Conservation (phyloP, 2,797 vertebrate species). For the Carapus acus region DNA sequence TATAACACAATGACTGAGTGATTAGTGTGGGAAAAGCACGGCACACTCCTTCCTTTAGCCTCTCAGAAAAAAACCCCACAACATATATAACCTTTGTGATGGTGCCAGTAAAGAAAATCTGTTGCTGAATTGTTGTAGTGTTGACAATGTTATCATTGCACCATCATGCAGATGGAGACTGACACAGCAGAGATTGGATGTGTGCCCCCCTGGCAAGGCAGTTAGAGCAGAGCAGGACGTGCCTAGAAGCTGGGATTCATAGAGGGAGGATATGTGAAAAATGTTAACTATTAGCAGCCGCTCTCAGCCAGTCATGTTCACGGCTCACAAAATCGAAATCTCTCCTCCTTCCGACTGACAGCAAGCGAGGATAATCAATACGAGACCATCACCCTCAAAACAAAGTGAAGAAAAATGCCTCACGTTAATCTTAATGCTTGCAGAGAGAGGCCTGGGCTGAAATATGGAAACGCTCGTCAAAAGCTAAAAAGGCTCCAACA, state of each 20-base stretch:
- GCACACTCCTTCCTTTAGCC: constrained; percentile 24
- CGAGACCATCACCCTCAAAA: constrained; percentile 1
- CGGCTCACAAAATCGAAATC: not conserved
- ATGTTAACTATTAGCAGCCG: constrained; percentile 52
- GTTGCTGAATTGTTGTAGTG: constrained; percentile 21
- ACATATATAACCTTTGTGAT: too few species aligned
- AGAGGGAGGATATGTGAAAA: constrained; percentile 47
- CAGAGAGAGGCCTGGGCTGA: not conserved
- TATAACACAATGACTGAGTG: too few species aligned
- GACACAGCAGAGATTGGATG: constrained; percentile 22
- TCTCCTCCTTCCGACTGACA: constrained; percentile 2
- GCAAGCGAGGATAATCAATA: constrained; percentile 25
- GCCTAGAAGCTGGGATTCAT: constrained; percentile 31
- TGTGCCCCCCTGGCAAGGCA: constrained; percentile 20
- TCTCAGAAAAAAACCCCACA: constrained; percentile 36
- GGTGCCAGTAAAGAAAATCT: constrained; percentile 2
- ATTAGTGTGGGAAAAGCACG: too few species aligned
- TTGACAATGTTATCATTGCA: not conserved
- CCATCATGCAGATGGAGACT: constrained; percentile 29
- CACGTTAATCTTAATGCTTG: constrained; percentile 8
- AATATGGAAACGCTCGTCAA: constrained; percentile 18
- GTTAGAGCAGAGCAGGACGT: constrained; percentile 25
- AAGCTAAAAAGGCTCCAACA: constrained; percentile 11
- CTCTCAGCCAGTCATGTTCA: constrained; percentile 16
- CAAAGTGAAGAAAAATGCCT: constrained; percentile 8